Conservation (phyloP, 2,113 vertebrate genomes). For the Megaceryle torquata region DNA sequence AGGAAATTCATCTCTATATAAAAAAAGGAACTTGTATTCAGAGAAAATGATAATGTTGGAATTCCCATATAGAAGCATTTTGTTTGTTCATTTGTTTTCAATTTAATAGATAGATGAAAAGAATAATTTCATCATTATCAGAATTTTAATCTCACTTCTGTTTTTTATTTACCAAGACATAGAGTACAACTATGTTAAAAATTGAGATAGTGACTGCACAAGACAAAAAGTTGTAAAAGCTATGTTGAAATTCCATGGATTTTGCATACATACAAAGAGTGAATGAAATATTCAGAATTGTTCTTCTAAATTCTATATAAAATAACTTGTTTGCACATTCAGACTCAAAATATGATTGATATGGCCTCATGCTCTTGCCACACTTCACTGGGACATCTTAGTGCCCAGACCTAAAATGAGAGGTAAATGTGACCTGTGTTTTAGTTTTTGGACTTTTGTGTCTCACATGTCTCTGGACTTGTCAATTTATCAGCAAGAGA, state of each 20-base stretch:
- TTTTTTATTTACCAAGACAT: neutral
- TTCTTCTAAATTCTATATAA: neutral
- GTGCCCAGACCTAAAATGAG: neutral
- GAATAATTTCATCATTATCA: neutral
- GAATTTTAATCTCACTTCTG: neutral
- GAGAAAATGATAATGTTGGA: neutral
- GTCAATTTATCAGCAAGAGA: neutral
- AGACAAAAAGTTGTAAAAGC: neutral
- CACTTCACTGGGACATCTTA: neutral
- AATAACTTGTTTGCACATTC: neutral
- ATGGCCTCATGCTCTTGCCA: neutral
- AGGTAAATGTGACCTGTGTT: neutral
- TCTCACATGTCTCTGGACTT: neutral
- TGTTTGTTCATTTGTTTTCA: too few relatives aligned
- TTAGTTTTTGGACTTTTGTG: neutral
- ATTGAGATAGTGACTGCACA: neutral
- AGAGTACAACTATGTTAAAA: neutral
- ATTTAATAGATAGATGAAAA: neutral
- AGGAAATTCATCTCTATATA: neutral
- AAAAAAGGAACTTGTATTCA: neutral
- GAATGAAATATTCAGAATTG: neutral
- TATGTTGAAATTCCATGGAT: fast-evolving
- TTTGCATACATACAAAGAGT: fast-evolving
- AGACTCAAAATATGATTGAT: neutral
- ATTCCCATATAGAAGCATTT: neutral